Evolutionary conservation across 2,113 vertebrate species (phyloP), one percentile per base, ranked within the genome.

Genomic region (Psittacula cyanocephala): DNA sequence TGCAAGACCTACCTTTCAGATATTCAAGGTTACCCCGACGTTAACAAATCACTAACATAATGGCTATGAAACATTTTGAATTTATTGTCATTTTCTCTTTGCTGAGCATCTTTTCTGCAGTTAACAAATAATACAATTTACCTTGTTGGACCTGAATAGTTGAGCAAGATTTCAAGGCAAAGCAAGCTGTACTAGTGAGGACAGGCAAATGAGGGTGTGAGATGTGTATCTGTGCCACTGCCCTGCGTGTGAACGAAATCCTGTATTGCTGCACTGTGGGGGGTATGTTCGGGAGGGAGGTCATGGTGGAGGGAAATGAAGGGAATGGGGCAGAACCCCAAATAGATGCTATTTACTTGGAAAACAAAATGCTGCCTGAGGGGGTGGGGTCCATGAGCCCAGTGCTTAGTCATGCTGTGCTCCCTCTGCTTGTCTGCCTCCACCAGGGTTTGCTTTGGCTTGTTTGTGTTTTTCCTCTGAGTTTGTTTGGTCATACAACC

Each of bases 351-450:
- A 33, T 88, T 83, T 86, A 78, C 29, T 50, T 75, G 68, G 64
- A 70, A 95, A 93, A 55, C 25, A 88, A 90, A 93, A 63, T 71
- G 46, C 60, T 92, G 25, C 33, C 33, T 83, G 72, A 63, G 24
- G 69, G 85, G 69, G 41, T 80, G 55, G 79, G 71, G 80, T 77
- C 53, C 1, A 4, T 39, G 43, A 96, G 64, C 60, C 88, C 69
- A 75, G 72, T 84, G 89, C 94, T 93, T 95, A 86, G 88, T 96
- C 89, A 81, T 91, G 69, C 62, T 23, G 27, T 68, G 39, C 62
- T 96, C 47, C 65, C 65, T 94, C 62, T 83, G 68, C 82, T 74
- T 4, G 3, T 80, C 71, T 94, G 53, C 63, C 79, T 88, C 79
- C 11, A 3, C n/a, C 12, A 24, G 46, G 59, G 63, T 28, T 96